These are phyloP conservation scores for Telmatherina bonti DNA, from an alignment of 2,797 vertebrate species.

Conservation along the genomic window DNA sequence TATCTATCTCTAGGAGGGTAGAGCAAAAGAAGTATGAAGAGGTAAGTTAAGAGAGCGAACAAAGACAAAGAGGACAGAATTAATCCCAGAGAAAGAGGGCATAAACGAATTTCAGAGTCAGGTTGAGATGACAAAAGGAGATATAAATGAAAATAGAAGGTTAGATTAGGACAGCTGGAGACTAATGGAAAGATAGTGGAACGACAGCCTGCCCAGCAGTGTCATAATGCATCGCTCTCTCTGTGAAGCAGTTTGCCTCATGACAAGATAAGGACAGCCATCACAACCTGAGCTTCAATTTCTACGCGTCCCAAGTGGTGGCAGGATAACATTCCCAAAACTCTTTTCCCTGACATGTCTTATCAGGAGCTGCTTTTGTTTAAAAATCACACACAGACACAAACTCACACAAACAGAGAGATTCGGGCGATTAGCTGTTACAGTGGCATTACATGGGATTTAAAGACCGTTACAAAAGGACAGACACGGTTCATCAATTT, in stretches of 20 bases:
- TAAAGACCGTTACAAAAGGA: slow-evolving; percentile 63
- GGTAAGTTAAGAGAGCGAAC: slow-evolving; percentile 2
- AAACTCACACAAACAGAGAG: slow-evolving; percentile 27
- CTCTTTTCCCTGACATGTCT: background rate
- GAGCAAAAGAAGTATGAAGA: slow-evolving; percentile 18
- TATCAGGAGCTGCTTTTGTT: slow-evolving; percentile 45
- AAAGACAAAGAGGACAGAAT: slow-evolving; percentile 10
- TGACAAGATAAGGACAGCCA: slow-evolving; percentile 77
- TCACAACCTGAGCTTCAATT: slow-evolving; percentile 64
- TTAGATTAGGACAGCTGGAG: slow-evolving; percentile 63
- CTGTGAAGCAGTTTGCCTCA: slow-evolving; percentile 65
- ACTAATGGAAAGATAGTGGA: slow-evolving; percentile 76
- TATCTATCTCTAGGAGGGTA: slow-evolving; percentile 37
- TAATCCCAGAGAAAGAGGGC: slow-evolving; percentile 33
- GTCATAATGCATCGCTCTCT: slow-evolving; percentile 52
- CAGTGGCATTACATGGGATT: slow-evolving; percentile 65
- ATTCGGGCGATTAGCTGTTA: slow-evolving; percentile 52
- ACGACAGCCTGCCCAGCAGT: slow-evolving; percentile 46
- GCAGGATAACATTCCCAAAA: slow-evolving; percentile 47
- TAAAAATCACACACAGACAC: slow-evolving; percentile 30
- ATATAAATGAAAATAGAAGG: slow-evolving; percentile 68
- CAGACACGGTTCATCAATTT: slow-evolving; percentile 68
- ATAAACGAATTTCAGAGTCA: slow-evolving; percentile 71
- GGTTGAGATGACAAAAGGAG: slow-evolving; percentile 68
- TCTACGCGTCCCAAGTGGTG: slow-evolving; percentile 49